Percentiles rank a stretch among this genome's conserved stretches.
Evolutionary conservation across 2,797 vertebrate species (phyloP).

Genomic region (Pteropus rufus): DNA sequence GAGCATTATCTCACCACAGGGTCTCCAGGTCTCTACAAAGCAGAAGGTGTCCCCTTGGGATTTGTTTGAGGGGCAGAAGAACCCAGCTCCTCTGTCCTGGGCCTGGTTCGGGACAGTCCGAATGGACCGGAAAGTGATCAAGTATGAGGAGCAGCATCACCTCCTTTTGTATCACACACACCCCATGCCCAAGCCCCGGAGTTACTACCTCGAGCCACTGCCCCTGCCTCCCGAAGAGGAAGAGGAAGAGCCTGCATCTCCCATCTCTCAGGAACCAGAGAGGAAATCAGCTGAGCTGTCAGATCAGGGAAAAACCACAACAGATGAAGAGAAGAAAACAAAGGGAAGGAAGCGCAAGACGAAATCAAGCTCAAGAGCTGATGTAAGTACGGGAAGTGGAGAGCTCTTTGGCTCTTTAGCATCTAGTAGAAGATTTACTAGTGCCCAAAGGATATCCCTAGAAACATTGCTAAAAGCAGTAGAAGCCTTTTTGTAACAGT

Average conservation of each 20-base stretch:
- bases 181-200: constrained; percentile 82
- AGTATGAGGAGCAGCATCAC: constrained; percentile 83
- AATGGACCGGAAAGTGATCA: constrained; percentile 81
- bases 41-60: constrained; percentile 86
- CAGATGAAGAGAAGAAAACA: constrained; percentile 82
- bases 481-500: not conserved
- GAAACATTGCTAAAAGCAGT: not conserved
- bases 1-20: constrained; percentile 69
- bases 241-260: constrained; percentile 81
- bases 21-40: constrained; percentile 84
- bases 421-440: not conserved
- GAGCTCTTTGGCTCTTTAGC: not conserved
- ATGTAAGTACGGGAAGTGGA: constrained; percentile 73
- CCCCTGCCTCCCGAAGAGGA: constrained; percentile 84
- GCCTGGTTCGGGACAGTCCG: constrained; percentile 85
- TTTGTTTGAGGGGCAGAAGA: constrained; percentile 84
- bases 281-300: constrained; percentile 80
- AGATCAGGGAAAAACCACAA: constrained; percentile 76
- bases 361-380: constrained; percentile 78
- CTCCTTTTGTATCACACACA: constrained; percentile 83
- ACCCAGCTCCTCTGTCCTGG: constrained; percentile 85
- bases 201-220: constrained; percentile 85
- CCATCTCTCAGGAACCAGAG: constrained; percentile 82
- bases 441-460: fast-evolving
- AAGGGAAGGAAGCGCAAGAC: constrained; percentile 83